Conservation (phyloP, 2,888 invertebrate species). For the Erannis defoliaria region DNA sequence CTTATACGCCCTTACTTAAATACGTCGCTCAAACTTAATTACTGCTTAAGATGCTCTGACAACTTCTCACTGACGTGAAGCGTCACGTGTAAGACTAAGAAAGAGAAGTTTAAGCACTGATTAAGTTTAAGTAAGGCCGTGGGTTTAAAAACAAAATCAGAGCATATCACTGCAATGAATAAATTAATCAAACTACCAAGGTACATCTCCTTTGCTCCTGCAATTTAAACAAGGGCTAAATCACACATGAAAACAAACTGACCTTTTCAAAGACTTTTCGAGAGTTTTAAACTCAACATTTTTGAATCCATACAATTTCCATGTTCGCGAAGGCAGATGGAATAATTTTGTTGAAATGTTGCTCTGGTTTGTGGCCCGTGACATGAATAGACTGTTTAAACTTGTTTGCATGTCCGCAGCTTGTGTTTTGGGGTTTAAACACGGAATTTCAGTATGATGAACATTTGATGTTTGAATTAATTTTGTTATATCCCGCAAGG, state of each 20-base stretch:
- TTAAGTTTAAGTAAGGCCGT: no score
- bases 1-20: no score
- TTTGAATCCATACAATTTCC: slow-evolving; percentile 35
- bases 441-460: slow-evolving; percentile 6
- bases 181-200: no score
- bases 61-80: no score
- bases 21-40: no score
- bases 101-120: no score
- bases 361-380: slow-evolving; percentile 30
- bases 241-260: slow-evolving; percentile 27
- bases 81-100: no score
- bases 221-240: background rate
- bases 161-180: no score
- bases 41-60: no score
- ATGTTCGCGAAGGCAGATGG: slow-evolving; percentile 30
- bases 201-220: no score
- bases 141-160: no score
- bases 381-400: slow-evolving; percentile 34
- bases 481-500: no score
- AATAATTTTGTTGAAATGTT: slow-evolving; percentile 40
- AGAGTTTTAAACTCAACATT: slow-evolving; percentile 28
- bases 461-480: slow-evolving; percentile 13
- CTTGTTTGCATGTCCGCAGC: slow-evolving; percentile 23
- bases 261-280: slow-evolving; percentile 20
- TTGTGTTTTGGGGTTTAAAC: slow-evolving; percentile 5